Percentiles rank a stretch among this genome's conserved stretches.
Evolutionary conservation across 1,140 invertebrate genomes (phyloP).

Genomic region (Phortica variegata): DNA sequence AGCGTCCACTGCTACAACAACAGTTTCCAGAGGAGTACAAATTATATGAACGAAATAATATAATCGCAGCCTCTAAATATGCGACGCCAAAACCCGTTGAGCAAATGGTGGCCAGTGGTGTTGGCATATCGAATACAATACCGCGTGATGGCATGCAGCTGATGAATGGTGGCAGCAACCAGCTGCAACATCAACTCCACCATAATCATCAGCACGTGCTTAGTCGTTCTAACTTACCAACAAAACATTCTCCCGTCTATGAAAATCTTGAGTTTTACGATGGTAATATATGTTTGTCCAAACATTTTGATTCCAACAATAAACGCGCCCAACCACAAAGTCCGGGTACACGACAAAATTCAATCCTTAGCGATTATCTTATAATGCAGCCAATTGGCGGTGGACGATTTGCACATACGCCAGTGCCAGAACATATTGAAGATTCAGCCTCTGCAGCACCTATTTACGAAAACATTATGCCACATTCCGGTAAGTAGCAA

Average conservation of each 20-base stretch:
- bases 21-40: slow-evolving; percentile 60
- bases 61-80: slow-evolving; percentile 74
- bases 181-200: neutral
- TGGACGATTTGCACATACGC: slow-evolving; percentile 50
- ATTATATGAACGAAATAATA: slow-evolving; percentile 63
- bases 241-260: slow-evolving; percentile 67
- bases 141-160: neutral
- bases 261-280: slow-evolving; percentile 79
- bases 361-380: slow-evolving; percentile 37
- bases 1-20: slow-evolving; percentile 21
- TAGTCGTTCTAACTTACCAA: slow-evolving; percentile 41
- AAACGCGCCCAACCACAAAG: slow-evolving; percentile 59
- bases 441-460: slow-evolving; percentile 49
- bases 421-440: slow-evolving; percentile 34
- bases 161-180: slow-evolving; percentile 14
- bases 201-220: slow-evolving; percentile 25
- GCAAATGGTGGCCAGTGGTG: slow-evolving; percentile 48
- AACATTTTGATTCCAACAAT: slow-evolving; percentile 56
- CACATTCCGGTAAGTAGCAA: slow-evolving; percentile 51
- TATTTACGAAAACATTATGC: slow-evolving; percentile 74
- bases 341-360: slow-evolving; percentile 38
- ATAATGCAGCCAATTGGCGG: slow-evolving; percentile 35
- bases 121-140: too few species aligned
- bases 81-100: slow-evolving; percentile 74
- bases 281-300: slow-evolving; percentile 4